These are phyloP conservation scores for Ips typographus DNA, from an alignment of 1,140 invertebrate genomes.

Conservation along the genomic window DNA sequence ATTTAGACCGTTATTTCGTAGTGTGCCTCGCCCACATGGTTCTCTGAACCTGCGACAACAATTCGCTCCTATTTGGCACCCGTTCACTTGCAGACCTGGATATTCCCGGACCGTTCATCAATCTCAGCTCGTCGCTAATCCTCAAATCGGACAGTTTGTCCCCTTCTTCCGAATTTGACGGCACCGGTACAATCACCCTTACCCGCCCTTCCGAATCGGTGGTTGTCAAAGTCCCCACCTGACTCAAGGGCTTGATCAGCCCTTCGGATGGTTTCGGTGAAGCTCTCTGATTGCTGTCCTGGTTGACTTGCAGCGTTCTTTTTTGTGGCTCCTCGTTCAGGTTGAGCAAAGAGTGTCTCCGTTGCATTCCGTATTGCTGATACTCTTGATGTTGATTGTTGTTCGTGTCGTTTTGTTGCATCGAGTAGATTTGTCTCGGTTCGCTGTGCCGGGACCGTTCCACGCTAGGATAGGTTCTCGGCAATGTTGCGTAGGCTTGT, in stretches of 20 bases:
- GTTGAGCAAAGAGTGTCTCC: conserved; percentile 24
- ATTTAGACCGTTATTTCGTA: conserved; percentile 64
- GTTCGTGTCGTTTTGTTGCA: conserved; percentile 39
- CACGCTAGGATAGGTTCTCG: conserved; percentile 35
- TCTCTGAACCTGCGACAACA: conserved; percentile 79
- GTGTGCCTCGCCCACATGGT: conserved; percentile 83
- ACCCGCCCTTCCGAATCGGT: conserved; percentile 59
- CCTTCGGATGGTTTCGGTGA: background rate
- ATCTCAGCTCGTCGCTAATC: conserved; percentile 50
- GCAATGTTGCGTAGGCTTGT: conserved; percentile 46
- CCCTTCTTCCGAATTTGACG: conserved; percentile 45
- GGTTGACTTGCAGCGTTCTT: background rate
- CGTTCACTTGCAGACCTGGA: conserved; percentile 82
- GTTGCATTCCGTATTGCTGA: conserved; percentile 14
- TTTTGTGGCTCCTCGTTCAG: background rate
- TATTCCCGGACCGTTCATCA: conserved; percentile 58
- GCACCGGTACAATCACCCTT: conserved; percentile 59
- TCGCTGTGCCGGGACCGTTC: conserved; percentile 47
- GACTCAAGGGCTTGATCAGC: conserved; percentile 69
- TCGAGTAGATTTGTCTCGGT: conserved; percentile 34
- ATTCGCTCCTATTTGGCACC: conserved; percentile 76
- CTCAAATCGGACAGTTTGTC: conserved; percentile 51
- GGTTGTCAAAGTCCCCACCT: conserved; percentile 61
- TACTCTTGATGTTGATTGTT: conserved; percentile 32
- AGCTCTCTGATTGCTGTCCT: background rate